A percentile compares a stretch with the other conserved stretches of the same genome.
These are phyloP conservation scores for Xanthorhoe spadicearia DNA, from an alignment of 2,888 invertebrate genomes.

Conservation along the genomic window DNA sequence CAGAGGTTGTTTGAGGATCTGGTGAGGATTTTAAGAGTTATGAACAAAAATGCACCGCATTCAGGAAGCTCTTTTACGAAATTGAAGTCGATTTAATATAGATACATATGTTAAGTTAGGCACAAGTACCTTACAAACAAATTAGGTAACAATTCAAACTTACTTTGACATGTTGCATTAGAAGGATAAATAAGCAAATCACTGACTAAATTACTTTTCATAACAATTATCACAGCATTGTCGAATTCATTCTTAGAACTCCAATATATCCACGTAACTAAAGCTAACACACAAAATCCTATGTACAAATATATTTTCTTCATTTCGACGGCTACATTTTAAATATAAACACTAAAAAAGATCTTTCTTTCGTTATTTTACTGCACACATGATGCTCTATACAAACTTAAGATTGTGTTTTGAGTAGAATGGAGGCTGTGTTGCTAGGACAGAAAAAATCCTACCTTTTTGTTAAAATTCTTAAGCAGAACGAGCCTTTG, in stretches of 20 bases:
- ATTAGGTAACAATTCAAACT: conserved; percentile 34
- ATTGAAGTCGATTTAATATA: too few relatives aligned
- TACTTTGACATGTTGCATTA: conserved; percentile 56
- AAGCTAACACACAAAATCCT: conserved; percentile 46
- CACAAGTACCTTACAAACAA: neutral
- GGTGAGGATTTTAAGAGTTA: too few relatives aligned
- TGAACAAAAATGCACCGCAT: too few relatives aligned
- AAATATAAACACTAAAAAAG: neutral
- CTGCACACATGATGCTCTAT: neutral
- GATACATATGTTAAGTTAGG: too few relatives aligned
- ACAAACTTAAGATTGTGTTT: neutral
- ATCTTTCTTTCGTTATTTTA: neutral
- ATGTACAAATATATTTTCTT: conserved; percentile 35
- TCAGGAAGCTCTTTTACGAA: too few relatives aligned
- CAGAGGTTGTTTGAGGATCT: too few relatives aligned
- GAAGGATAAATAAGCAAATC: conserved; percentile 54
- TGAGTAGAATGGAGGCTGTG: conserved; percentile 11
- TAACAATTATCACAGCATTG: conserved; percentile 51
- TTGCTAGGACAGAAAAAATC: conserved; percentile 15
- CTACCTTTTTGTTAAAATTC: conserved; percentile 18
- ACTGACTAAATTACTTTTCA: conserved; percentile 51
- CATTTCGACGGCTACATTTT: conserved; percentile 22
- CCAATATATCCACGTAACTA: conserved; percentile 67
- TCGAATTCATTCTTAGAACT: conserved; percentile 57
- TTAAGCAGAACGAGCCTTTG: neutral